Conservation (phyloP, 2,797 vertebrate genomes). For the Pangasius krempfi region DNA sequence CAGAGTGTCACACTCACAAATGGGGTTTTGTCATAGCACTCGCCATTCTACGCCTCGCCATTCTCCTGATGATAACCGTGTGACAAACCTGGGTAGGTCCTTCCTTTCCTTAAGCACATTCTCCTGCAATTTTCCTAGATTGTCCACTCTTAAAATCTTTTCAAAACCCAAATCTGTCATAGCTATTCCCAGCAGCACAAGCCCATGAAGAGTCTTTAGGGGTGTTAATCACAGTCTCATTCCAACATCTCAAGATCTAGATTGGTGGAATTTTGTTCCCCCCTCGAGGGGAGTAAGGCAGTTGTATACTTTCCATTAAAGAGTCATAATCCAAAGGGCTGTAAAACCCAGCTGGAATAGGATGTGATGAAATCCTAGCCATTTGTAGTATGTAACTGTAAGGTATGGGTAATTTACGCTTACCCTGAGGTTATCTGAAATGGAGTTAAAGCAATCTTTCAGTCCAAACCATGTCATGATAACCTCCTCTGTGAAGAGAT, state of each 20-base stretch:
- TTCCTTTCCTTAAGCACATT: slow-evolving; percentile 26
- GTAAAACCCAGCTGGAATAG: neutral
- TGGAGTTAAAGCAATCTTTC: neutral
- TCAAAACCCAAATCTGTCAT: neutral
- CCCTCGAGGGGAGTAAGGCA: neutral
- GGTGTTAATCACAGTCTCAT: neutral
- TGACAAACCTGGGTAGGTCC: slow-evolving; percentile 1
- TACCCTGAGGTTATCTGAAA: neutral
- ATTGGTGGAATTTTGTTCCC: neutral
- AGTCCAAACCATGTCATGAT: neutral
- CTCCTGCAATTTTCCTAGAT: neutral
- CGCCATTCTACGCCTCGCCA: neutral
- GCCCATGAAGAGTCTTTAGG: neutral
- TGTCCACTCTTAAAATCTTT: neutral
- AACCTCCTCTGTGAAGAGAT: neutral
- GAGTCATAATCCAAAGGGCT: neutral
- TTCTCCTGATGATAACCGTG: slow-evolving; percentile 24
- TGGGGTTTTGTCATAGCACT: slow-evolving; percentile 1
- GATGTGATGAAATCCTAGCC: neutral
- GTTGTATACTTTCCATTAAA: neutral
- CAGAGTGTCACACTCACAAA: slow-evolving; percentile 19
- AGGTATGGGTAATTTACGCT: neutral
- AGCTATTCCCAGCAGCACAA: neutral
- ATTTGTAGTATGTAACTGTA: neutral
- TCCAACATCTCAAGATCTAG: neutral